phyloP scores from a whole-genome alignment of 1,140 invertebrate species.

The Trialeurodes vaporariorum region DNA sequence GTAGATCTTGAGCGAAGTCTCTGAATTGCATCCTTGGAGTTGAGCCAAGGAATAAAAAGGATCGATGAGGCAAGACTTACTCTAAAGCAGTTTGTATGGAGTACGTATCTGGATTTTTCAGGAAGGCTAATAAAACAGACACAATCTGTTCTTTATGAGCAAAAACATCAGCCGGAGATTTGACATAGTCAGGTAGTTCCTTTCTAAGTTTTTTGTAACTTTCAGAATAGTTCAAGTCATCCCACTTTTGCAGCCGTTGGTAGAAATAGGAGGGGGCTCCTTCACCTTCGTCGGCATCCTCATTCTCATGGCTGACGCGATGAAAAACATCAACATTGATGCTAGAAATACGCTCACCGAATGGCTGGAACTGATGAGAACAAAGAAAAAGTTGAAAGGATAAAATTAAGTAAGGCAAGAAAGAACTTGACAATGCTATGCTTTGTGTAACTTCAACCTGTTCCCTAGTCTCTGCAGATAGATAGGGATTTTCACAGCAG shows the following conservation, averaged over 20 bases:
- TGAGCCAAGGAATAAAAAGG: too few species aligned
- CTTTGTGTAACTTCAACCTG: too few species aligned
- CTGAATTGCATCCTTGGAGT: too few species aligned
- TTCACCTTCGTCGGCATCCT: constrained; percentile 42
- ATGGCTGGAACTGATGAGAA: constrained; percentile 77
- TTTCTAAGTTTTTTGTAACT: constrained; percentile 63
- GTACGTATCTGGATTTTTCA: constrained; percentile 53
- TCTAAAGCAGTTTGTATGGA: constrained; percentile 70
- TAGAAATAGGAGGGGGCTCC: constrained; percentile 63
- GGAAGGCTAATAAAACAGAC: constrained; percentile 52
- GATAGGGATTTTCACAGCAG: too few species aligned
- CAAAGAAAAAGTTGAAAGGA: constrained; percentile 31
- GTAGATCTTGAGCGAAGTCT: too few species aligned
- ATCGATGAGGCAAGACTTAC: constrained; percentile 54
- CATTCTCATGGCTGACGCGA: constrained; percentile 56
- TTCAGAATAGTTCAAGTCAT: constrained; percentile 67
- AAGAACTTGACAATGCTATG: too few species aligned
- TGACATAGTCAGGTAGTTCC: constrained; percentile 49
- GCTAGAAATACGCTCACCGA: constrained; percentile 66
- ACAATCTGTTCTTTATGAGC: constrained; percentile 65
- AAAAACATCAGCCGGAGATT: constrained; percentile 67
- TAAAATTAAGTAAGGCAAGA: background rate
- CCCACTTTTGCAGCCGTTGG: constrained; percentile 76
- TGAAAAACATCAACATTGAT: constrained; percentile 73
- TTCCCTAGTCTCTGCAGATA: too few species aligned